Base-by-base conservation (phyloP, 2,888 invertebrate species). In the Yponomeuta plumbellus region DNA sequence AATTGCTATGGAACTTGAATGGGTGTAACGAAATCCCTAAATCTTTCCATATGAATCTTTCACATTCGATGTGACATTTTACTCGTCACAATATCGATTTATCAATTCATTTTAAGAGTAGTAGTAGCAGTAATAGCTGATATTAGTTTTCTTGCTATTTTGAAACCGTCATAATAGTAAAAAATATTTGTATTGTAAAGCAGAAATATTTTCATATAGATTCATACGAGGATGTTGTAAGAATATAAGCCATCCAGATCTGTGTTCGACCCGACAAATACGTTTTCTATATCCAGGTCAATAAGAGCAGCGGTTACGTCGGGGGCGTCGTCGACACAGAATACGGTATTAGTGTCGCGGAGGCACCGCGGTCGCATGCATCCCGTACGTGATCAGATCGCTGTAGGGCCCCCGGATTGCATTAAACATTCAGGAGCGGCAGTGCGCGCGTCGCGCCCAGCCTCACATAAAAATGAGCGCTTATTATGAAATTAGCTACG, bases 401-500 rank as follows among this genome's bases (percentile, higher is more conserved):
- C 75, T 73, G 70, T 72, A 71, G 72, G 71, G 70, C 70, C 67
- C 81, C 84, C 74, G 77, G 77, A 80, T 80, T 78, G 74, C 83
- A 89, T 91, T 84, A 90, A 90, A 88, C 80, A 88, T 91, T 89
- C 86, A 88, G 71, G 69, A 76, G 74, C 70, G 79, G 76, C 80
- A 81, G 80, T 83, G 82, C 71, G 72, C 80, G 62, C 62, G 62
- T 39, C 57, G 65, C 44, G 65, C 26, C 67, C 44, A 75, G 81
- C 79, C 83, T 84, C 80, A 87, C 86, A 86, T 88, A 91, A 90
- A 91, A 91, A 91, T 91, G 85, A 87, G 83, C 84, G 81, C 82
- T 84, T 90, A 86, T 91, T 89, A 90, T 88, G 88, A 86, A 91
- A 91, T 91, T 91, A 90, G 82, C 84, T 80, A 77, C 80, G 81